Conservation (phyloP, 2,113 vertebrate species). For the Hydrochoerus hydrochaeris region DNA sequence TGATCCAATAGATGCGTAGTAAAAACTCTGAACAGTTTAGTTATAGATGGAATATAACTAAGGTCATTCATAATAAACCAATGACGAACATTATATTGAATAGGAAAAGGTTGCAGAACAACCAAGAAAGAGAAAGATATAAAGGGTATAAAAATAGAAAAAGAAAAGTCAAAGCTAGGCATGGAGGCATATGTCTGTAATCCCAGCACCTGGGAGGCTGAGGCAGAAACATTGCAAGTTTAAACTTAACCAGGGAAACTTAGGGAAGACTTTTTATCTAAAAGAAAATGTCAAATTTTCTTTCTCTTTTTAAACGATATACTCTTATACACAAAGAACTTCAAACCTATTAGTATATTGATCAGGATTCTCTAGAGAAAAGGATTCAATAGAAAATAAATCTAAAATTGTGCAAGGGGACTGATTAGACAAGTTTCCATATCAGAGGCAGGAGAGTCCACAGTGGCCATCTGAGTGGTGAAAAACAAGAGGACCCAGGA, state of each 20-base stretch:
- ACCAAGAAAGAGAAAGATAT: not conserved
- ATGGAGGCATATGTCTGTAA: not conserved
- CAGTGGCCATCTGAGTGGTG: not conserved
- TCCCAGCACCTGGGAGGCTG: not conserved
- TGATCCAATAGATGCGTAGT: not conserved
- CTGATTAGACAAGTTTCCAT: not conserved
- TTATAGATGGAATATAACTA: not conserved
- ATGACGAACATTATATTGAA: not conserved
- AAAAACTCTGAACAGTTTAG: not conserved
- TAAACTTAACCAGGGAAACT: not conserved
- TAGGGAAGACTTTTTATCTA: not conserved
- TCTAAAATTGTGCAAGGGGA: not conserved
- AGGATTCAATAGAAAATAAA: not conserved
- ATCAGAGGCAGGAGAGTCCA: not conserved
- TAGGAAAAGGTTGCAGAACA: not conserved
- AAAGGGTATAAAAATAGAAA: not conserved
- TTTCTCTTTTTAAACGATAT: not conserved
- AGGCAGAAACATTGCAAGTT: not conserved
- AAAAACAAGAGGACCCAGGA: not conserved
- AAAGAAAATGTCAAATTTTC: not conserved
- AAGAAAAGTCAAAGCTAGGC: not conserved
- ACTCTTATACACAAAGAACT: not conserved
- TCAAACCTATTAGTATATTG: not conserved
- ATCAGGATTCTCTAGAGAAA: not conserved
- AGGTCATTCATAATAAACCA: not conserved